Base-by-base conservation (phyloP, 1,140 invertebrate genomes). In the Drosophila bipectinata region DNA sequence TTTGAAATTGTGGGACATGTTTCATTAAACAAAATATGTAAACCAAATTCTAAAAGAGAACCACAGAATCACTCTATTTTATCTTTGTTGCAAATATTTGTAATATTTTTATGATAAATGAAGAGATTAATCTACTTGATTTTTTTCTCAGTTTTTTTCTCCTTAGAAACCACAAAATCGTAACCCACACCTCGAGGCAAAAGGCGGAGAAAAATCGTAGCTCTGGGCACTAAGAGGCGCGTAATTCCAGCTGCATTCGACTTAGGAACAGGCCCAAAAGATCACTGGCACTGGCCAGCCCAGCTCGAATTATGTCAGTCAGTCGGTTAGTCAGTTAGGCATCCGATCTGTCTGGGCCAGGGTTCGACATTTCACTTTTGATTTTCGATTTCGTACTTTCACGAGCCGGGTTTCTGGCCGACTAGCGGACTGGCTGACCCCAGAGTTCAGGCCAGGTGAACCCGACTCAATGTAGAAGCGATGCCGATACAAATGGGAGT, bases 351-450 rank as follows among this genome's bases (percentile, higher is more conserved):
- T 64, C 66, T 53, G 67, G 55, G 45, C 51, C 69, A 56, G 71
- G 54, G 49, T 41, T 63, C 60, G 49, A 71, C 77, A 64, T 81
- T 81, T 81, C 72, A 81, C 73, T 82, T 82, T 77, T 74, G 79
- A 81, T 82, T 77, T 82, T 81, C 79, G 79, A 81, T 81, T 80
- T 75, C 77, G 61, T 63, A 64, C 79, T 82, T 82, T 82, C 79
- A 82, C 79, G 79, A 82, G 69, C 74, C 55, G 47, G 15, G 14
- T 45, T 62, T 45, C 60, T 64, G 59, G 47, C 60, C 5, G 26
- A 28, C 26, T 28, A 7, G 26, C 26, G 26, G 26, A 28, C 26
- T 28, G 26, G 26, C 26, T 28, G 79, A 82, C 79, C 79, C 60
- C 15, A 69, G 12, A 77, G 79, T 82, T 82, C 79, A 82, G 72